A percentile compares a stretch with the other conserved stretches of the same genome.
Conservation (phyloP, 2,797 vertebrate species). For the Schizopygopsis malacanthus region DNA sequence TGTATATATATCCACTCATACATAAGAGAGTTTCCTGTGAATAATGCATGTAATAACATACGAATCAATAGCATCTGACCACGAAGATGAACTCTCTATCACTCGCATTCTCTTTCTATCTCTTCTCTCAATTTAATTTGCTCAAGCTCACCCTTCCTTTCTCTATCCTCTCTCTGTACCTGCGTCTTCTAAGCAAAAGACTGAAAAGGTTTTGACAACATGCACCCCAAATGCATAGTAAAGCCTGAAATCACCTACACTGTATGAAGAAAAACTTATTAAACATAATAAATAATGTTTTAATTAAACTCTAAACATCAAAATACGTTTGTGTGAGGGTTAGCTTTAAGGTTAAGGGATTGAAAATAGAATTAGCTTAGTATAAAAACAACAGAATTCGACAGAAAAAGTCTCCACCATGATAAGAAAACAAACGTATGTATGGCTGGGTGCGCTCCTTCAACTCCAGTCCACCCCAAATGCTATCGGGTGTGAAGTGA, state of each 20-base stretch:
- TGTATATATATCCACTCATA: conserved; percentile 36
- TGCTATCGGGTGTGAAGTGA: conserved; percentile 50
- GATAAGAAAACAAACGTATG: neutral
- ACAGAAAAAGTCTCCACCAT: neutral
- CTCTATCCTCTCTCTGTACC: neutral
- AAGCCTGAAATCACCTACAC: conserved; percentile 1
- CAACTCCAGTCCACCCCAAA: conserved; percentile 27
- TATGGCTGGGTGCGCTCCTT: conserved; percentile 1
- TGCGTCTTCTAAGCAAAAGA: neutral
- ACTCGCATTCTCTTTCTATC: conserved; percentile 18
- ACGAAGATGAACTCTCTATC: conserved; percentile 44
- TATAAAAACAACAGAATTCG: neutral
- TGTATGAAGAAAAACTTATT: neutral
- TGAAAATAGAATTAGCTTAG: neutral
- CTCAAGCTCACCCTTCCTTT: neutral
- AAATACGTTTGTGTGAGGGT: neutral
- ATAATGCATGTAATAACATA: conserved; percentile 54
- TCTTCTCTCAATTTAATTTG: conserved; percentile 31
- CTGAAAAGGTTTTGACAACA: neutral
- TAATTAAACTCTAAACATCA: conserved; percentile 13
- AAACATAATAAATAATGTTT: neutral
- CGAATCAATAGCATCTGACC: conserved; percentile 52
- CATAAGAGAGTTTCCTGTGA: conserved; percentile 37
- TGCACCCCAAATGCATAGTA: neutral
- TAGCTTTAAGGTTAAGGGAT: neutral